Evolutionary conservation across 2,113 vertebrate genomes (phyloP).

Genomic region (Ptyas mucosa): DNA sequence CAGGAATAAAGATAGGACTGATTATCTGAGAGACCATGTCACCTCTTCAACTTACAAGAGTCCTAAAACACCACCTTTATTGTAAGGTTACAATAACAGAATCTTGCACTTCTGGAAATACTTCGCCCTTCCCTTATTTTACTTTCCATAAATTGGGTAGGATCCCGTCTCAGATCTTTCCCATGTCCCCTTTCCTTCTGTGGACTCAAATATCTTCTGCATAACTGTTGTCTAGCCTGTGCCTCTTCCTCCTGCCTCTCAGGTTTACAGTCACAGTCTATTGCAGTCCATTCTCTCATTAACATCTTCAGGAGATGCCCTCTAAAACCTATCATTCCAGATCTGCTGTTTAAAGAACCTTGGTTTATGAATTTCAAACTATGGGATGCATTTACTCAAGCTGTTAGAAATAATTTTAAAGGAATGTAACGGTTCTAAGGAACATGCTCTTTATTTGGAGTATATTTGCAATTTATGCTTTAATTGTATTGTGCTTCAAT

Average conservation of each 20-base stretch:
- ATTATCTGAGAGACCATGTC: not conserved
- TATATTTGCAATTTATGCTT: not conserved
- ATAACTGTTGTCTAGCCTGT: not conserved
- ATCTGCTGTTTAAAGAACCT: not conserved
- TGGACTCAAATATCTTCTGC: not conserved
- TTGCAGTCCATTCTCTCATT: not conserved
- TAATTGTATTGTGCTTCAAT: not conserved
- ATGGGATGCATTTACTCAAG: not conserved
- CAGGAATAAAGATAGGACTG: too few relatives aligned
- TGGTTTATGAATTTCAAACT: not conserved
- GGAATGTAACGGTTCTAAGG: not conserved
- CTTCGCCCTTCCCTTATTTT: not conserved
- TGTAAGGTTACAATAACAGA: not conserved
- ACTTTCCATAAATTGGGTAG: not conserved
- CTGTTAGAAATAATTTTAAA: not conserved
- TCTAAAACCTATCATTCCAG: not conserved
- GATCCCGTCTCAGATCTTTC: not conserved
- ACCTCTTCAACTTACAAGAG: not conserved
- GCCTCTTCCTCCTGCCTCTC: not conserved
- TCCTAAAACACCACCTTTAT: not conserved
- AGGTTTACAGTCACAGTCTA: not conserved
- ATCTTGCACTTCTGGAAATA: not conserved
- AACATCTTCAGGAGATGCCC: not conserved
- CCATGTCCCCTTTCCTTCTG: not conserved
- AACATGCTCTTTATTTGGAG: not conserved